Conservation (phyloP, 2,888 invertebrate genomes). For the Fabriciana adippe region DNA sequence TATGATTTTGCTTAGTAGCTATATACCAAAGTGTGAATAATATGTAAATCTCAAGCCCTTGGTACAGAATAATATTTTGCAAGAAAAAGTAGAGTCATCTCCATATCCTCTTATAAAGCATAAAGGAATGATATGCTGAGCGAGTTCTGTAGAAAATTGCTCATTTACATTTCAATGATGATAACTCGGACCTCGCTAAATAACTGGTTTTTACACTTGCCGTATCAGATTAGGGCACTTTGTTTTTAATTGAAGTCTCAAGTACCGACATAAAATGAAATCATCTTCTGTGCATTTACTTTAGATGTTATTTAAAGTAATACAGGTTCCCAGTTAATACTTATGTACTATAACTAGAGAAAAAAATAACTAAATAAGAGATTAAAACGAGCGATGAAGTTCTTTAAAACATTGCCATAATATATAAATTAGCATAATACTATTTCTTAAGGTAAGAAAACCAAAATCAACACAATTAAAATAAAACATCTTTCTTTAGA, state of each 20-base stretch:
- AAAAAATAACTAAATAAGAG: background rate
- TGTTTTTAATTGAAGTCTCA: conserved; percentile 29
- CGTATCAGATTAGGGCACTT: conserved; percentile 35
- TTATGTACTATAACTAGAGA: background rate
- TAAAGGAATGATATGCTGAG: conserved; percentile 59
- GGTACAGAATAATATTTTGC: conserved; percentile 30
- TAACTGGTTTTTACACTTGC: conserved; percentile 49
- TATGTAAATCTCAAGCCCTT: conserved; percentile 31
- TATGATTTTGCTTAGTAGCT: background rate
- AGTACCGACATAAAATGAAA: conserved; percentile 28
- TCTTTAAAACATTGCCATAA: background rate
- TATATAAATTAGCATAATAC: background rate
- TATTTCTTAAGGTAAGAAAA: background rate
- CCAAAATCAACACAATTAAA: background rate
- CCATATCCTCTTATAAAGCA: conserved; percentile 61
- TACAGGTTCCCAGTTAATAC: conserved; percentile 22
- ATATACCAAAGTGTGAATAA: conserved; percentile 23
- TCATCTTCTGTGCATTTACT: conserved; percentile 25
- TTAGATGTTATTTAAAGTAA: conserved; percentile 24
- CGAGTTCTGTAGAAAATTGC: conserved; percentile 62
- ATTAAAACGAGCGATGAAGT: background rate
- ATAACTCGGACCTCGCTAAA: conserved; percentile 60
- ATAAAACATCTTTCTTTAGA: conserved; percentile 1
- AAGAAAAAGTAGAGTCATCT: conserved; percentile 18
- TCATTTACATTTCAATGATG: conserved; percentile 78